Conservation (phyloP, 2,113 vertebrate genomes). For the Sebastes schlegelii region DNA sequence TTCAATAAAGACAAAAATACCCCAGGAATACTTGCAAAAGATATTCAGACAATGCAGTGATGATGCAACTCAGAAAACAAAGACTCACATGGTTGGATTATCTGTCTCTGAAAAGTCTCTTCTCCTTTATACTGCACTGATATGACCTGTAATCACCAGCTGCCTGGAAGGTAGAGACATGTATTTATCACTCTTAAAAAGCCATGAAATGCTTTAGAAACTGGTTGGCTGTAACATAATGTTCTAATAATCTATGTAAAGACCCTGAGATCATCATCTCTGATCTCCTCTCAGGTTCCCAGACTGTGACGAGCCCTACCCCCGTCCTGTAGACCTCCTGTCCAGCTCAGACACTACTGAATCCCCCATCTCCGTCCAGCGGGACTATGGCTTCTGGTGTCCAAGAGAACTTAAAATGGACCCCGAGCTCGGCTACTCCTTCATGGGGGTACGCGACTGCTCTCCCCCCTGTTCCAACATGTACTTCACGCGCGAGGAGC, state of each 20-base stretch:
- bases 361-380: slow-evolving; percentile 87
- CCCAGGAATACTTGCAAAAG: too few species aligned
- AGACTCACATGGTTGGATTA: too few species aligned
- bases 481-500: slow-evolving; percentile 94
- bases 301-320: slow-evolving; percentile 94
- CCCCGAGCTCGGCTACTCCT: slow-evolving; percentile 94
- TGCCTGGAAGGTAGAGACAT: background rate
- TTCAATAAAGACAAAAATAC: too few species aligned
- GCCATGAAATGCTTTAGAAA: background rate
- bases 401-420: slow-evolving; percentile 94
- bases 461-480: slow-evolving; percentile 98
- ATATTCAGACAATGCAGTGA: background rate
- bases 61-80: background rate
- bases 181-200: background rate
- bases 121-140: background rate
- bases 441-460: slow-evolving; percentile 93
- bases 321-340: slow-evolving; percentile 90
- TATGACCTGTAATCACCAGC: background rate
- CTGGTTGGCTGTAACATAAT: background rate
- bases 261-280: background rate
- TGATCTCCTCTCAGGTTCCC: slow-evolving; percentile 87
- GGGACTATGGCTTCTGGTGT: slow-evolving; percentile 98
- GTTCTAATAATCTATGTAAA: background rate
- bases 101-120: background rate
- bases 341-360: slow-evolving; percentile 86